phyloP scores from a whole-genome alignment of 2,888 invertebrate genomes.

The Cosmia pyralina region DNA sequence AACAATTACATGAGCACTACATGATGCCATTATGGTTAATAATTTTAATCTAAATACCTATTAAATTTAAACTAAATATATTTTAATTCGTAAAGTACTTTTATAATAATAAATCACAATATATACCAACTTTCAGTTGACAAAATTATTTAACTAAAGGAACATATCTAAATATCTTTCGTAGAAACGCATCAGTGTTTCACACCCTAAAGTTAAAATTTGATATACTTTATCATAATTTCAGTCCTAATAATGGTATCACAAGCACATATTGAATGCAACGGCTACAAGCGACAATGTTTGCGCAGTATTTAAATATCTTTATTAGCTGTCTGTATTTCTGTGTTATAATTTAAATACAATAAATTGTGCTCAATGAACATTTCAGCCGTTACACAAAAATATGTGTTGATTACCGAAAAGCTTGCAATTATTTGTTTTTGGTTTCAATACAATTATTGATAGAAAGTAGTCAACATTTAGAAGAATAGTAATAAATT shows the following conservation, averaged over 20 bases:
- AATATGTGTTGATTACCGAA: constrained; percentile 51
- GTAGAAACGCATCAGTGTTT: constrained; percentile 80
- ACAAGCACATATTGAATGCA: constrained; percentile 52
- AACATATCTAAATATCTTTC: constrained; percentile 80
- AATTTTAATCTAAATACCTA: constrained; percentile 82
- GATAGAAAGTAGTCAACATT: constrained; percentile 7
- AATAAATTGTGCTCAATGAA: constrained; percentile 2
- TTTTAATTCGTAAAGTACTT: constrained; percentile 84
- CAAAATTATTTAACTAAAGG: constrained; percentile 84
- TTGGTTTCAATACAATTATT: constrained; percentile 34
- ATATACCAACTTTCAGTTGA: constrained; percentile 88
- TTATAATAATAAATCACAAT: constrained; percentile 88
- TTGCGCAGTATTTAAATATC: background rate
- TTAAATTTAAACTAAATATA: constrained; percentile 84
- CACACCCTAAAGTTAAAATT: constrained; percentile 77
- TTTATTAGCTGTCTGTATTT: constrained; percentile 13
- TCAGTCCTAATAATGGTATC: constrained; percentile 65
- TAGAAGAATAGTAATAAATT: background rate
- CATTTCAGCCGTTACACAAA: constrained; percentile 40
- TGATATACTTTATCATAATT: constrained; percentile 63
- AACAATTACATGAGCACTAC: constrained; percentile 87
- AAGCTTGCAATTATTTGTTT: constrained; percentile 48
- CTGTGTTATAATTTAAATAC: constrained; percentile 9
- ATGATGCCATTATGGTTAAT: constrained; percentile 81
- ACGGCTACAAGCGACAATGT: constrained; percentile 29